phyloP scores from a whole-genome alignment of 2,113 vertebrate species.

The Engystomops pustulosus region DNA sequence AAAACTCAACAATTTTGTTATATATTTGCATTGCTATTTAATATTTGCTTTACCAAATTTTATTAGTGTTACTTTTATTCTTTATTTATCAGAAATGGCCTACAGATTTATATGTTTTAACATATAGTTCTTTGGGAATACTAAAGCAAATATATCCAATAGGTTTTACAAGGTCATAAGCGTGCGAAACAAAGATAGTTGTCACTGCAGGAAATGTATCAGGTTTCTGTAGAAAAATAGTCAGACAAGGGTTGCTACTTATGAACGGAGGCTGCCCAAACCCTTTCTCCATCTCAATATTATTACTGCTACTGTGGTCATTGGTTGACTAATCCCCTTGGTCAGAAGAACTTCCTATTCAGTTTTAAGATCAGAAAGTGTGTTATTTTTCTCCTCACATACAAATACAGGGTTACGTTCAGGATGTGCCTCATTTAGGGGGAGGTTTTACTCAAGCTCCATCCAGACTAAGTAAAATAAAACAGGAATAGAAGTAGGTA shows the following conservation, averaged over 20 bases:
- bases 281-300: not conserved
- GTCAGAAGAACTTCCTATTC: conserved; percentile 27
- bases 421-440: conserved; percentile 33
- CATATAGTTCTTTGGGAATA: not conserved
- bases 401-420: conserved; percentile 20
- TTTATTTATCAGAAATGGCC: no score
- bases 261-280: not conserved
- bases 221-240: not conserved
- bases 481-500: not conserved
- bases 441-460: not conserved
- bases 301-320: conserved; percentile 20
- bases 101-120: not conserved
- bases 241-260: not conserved
- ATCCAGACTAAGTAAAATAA: not conserved
- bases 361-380: conserved; percentile 21
- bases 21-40: no score
- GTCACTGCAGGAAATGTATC: not conserved
- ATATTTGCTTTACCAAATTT: no score
- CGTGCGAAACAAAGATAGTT: not conserved
- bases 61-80: no score
- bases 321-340: conserved; percentile 8
- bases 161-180: not conserved
- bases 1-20: no score
- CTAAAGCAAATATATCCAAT: not conserved
- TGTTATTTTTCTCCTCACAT: conserved; percentile 6